These are phyloP conservation scores for Drosophila subsilvestris DNA, from an alignment of 2,888 invertebrate genomes.

Conservation along the genomic window DNA sequence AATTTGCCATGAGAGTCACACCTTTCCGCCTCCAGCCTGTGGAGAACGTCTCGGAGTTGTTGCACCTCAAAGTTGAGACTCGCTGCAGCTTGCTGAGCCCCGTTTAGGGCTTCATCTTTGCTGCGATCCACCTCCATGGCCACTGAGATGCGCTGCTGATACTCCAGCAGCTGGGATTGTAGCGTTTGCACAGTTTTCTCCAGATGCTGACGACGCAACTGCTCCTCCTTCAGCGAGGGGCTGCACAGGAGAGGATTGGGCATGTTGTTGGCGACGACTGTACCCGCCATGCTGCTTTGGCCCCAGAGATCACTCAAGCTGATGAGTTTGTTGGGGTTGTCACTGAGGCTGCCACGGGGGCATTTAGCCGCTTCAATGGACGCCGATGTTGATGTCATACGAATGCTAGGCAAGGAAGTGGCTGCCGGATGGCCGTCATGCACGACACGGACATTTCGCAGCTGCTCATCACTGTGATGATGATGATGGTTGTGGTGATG, in stretches of 20 bases:
- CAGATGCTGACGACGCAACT: conserved; percentile 89
- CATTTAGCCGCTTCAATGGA: conserved; percentile 10
- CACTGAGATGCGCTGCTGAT: conserved; percentile 91
- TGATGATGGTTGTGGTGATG: conserved; percentile 31
- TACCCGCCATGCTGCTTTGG: conserved; percentile 71
- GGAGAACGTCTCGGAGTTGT: conserved; percentile 63
- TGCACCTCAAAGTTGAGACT: conserved; percentile 77
- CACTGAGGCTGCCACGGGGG: conserved; percentile 11
- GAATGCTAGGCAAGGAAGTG: conserved; percentile 66
- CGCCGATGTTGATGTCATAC: conserved; percentile 14
- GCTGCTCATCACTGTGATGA: conserved; percentile 69
- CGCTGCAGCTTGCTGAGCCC: conserved; percentile 88
- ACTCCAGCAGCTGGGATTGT: conserved; percentile 89
- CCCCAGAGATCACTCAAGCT: conserved; percentile 84
- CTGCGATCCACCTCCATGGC: conserved; percentile 91
- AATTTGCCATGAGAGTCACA: conserved; percentile 84
- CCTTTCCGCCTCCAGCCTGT: conserved; percentile 82
- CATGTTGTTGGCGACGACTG: conserved; percentile 50
- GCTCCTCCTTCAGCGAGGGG: conserved; percentile 89
- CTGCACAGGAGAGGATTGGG: conserved; percentile 69
- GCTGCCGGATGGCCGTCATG: conserved; percentile 50
- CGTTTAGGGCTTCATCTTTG: conserved; percentile 89
- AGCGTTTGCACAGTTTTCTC: conserved; percentile 90
- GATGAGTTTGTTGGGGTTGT: conserved; percentile 70
- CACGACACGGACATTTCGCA: conserved; percentile 33